phyloP scores from a whole-genome alignment of 2,888 invertebrate species.

The Entomobrya multifasciata region DNA sequence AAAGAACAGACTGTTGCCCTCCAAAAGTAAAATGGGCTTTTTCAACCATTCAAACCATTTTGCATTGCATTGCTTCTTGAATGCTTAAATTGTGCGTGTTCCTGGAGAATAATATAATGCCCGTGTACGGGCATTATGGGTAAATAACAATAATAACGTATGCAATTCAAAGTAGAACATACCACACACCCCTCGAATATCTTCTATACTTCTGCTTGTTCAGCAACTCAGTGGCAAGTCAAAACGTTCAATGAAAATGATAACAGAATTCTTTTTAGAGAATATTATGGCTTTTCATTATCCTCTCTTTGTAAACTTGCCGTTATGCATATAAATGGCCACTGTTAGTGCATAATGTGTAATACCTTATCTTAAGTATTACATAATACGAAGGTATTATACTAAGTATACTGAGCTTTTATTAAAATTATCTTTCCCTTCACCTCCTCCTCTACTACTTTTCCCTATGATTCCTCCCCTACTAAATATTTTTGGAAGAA shows the following conservation, averaged over 20 bases:
- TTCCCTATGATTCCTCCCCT: neutral
- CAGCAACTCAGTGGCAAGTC: neutral
- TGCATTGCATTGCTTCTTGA: too few relatives aligned
- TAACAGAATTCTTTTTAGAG: neutral
- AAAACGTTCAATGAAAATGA: neutral
- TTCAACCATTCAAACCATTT: too few relatives aligned
- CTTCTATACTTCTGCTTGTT: neutral
- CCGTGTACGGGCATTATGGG: too few relatives aligned
- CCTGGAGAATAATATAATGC: neutral
- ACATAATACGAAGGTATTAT: neutral
- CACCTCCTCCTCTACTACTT: too few relatives aligned
- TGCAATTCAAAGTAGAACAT: too few relatives aligned
- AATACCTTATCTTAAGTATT: slow-evolving; percentile 35
- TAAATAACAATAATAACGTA: too few relatives aligned
- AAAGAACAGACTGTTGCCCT: slow-evolving; percentile 39
- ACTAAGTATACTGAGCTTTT: too few relatives aligned
- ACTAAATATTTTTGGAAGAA: neutral
- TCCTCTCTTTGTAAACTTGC: neutral
- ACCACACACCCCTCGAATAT: neutral
- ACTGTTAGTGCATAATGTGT: too few relatives aligned
- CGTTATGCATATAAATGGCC: slow-evolving; percentile 44
- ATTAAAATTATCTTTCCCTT: neutral
- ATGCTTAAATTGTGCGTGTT: slow-evolving; percentile 44
- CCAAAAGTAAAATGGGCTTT: neutral
- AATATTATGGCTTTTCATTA: slow-evolving; percentile 16